Conservation (phyloP, 2,113 vertebrate species). For the Paradoxurus hermaphroditus region DNA sequence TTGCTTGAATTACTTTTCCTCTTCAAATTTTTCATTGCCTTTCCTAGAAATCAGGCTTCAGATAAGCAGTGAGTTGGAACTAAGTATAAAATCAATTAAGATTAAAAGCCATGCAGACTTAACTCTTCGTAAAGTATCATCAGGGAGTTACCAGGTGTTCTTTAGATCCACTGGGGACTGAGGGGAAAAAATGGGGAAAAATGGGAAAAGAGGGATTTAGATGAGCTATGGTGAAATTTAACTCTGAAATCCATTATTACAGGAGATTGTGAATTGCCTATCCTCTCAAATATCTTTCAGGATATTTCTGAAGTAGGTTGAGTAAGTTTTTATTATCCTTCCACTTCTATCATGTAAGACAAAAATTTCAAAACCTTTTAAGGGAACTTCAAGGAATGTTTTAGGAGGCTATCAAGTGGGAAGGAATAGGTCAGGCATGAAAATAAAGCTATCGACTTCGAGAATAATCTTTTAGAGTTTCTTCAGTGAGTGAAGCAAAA, state of each 20-base stretch:
- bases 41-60: neutral
- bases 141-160: neutral
- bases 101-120: neutral
- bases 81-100: constrained; percentile 25
- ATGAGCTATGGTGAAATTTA: neutral
- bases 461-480: neutral
- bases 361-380: neutral
- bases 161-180: neutral
- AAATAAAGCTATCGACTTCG: neutral
- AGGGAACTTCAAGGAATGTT: neutral
- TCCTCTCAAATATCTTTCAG: neutral
- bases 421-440: neutral
- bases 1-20: neutral
- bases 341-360: neutral
- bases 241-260: neutral
- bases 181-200: neutral
- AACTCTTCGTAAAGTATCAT: neutral
- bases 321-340: neutral
- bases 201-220: neutral
- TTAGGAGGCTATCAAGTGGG: neutral
- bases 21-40: neutral
- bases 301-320: neutral
- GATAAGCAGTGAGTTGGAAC: constrained; percentile 22
- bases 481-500: neutral
- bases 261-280: neutral